Evolutionary conservation across 2,113 vertebrate species (phyloP).

Genomic region (Brachyhypopomus occidentalis): DNA sequence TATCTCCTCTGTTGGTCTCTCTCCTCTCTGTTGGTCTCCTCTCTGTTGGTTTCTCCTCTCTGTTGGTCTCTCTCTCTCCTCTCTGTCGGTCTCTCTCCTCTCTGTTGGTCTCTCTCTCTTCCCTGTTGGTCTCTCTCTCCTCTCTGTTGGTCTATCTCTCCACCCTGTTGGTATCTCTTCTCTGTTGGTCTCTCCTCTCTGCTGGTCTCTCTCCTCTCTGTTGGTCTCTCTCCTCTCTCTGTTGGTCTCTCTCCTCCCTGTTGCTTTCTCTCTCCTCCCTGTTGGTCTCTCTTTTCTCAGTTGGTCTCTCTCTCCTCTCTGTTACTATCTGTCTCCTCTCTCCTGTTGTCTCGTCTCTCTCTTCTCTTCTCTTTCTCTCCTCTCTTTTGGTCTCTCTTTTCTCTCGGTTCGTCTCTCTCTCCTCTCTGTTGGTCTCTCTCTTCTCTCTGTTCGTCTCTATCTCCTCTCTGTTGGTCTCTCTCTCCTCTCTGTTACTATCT

Average conservation of each 20-base stretch:
- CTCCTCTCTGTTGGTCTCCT: slow-evolving; percentile 3
- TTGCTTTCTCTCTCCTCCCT: not conserved
- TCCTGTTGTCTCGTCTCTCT: not conserved
- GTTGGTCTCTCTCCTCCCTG: not conserved
- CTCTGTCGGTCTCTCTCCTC: not conserved
- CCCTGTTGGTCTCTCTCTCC: too few species aligned
- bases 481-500: not conserved
- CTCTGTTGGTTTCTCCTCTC: not conserved
- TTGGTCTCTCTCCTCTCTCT: not conserved
- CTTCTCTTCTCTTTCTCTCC: not conserved
- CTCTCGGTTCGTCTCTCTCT: not conserved
- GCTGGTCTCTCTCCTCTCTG: not conserved
- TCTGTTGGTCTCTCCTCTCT: too few species aligned
- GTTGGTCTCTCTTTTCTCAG: not conserved
- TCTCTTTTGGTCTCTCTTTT: not conserved
- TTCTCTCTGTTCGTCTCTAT: not conserved
- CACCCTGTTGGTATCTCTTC: too few species aligned
- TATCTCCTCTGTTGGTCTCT: not conserved
- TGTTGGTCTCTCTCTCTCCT: not conserved
- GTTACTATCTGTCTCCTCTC: not conserved
- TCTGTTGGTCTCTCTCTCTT: too few species aligned
- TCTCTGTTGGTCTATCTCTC: too few species aligned
- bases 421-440: too few species aligned
- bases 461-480: not conserved
- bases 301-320: slow-evolving; percentile 9